phyloP scores from a whole-genome alignment of 35 echinoderm and acorn worm genomes.

The Lytechinus variegatus region DNA sequence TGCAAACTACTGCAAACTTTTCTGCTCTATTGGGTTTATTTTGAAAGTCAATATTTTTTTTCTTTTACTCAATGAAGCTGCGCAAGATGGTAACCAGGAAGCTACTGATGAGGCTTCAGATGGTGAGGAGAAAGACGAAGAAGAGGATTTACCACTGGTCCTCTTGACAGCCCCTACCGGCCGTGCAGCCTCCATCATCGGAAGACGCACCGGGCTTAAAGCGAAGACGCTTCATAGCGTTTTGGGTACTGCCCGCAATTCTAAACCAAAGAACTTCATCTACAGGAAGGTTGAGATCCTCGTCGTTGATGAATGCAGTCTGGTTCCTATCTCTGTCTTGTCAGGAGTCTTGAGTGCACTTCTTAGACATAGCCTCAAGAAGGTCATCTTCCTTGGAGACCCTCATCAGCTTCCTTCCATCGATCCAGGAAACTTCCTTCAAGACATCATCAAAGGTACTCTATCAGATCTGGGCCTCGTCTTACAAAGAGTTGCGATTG shows the following conservation, averaged over 20 bases:
- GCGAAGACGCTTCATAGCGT: conserved; percentile 49
- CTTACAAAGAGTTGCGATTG: too few relatives aligned
- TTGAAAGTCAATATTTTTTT: neutral
- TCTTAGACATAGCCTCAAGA: conserved; percentile 35
- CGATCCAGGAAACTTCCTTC: conserved; percentile 69
- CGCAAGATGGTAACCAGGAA: neutral
- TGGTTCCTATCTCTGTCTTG: conserved; percentile 67
- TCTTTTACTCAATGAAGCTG: neutral
- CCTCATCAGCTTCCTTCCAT: conserved; percentile 72
- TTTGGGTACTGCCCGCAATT: neutral
- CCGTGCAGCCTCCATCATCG: conserved; percentile 68
- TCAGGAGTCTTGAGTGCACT: conserved; percentile 58
- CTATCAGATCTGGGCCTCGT: neutral
- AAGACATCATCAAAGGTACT: conserved; percentile 52
- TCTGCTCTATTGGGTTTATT: too few relatives aligned
- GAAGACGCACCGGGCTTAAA: neutral
- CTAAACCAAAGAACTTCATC: conserved; percentile 29
- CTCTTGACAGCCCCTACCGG: conserved; percentile 76
- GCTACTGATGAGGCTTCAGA: neutral
- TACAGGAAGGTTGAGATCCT: conserved; percentile 41
- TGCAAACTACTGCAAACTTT: too few relatives aligned
- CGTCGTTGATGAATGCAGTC: conserved; percentile 86
- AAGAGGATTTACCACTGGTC: neutral
- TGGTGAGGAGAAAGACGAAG: neutral
- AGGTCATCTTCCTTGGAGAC: conserved; percentile 70